Conservation (phyloP, 2,797 vertebrate genomes). For the Chaunax sp. region DNA sequence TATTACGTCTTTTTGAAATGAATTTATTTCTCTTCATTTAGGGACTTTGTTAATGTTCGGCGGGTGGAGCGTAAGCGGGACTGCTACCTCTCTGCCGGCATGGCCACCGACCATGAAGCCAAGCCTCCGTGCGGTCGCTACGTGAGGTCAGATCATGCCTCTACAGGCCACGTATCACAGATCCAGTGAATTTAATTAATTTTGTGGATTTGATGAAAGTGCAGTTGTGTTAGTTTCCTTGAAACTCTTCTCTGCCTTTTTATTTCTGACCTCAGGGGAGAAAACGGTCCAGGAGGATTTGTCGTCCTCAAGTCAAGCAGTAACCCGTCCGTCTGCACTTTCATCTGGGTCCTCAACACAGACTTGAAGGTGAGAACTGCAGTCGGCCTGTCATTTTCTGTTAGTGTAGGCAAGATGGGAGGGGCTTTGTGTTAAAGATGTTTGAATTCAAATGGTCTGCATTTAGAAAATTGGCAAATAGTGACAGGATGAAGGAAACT, state of each 20-base stretch:
- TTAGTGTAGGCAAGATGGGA: background rate
- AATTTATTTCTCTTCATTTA: constrained; percentile 55
- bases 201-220: constrained; percentile 20
- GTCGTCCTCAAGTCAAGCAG: constrained; percentile 90
- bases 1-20: background rate
- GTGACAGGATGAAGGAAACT: too few species aligned
- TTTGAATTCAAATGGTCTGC: too few species aligned
- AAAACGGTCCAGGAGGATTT: constrained; percentile 96
- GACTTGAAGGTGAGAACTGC: constrained; percentile 90
- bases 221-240: background rate
- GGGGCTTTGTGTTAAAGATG: background rate
- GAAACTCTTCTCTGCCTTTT: background rate
- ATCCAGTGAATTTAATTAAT: too few species aligned
- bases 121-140: constrained; percentile 88
- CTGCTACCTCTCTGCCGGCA: constrained; percentile 92
- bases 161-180: background rate
- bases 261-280: constrained; percentile 83
- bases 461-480: too few species aligned
- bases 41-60: constrained; percentile 96
- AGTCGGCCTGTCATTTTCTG: background rate
- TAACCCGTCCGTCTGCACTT: constrained; percentile 93
- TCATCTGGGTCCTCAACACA: constrained; percentile 97
- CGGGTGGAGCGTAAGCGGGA: constrained; percentile 92
- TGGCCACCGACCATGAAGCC: constrained; percentile 87
- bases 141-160: constrained; percentile 85